Conservation (phyloP, 2,888 invertebrate genomes). For the Biston betularia region DNA sequence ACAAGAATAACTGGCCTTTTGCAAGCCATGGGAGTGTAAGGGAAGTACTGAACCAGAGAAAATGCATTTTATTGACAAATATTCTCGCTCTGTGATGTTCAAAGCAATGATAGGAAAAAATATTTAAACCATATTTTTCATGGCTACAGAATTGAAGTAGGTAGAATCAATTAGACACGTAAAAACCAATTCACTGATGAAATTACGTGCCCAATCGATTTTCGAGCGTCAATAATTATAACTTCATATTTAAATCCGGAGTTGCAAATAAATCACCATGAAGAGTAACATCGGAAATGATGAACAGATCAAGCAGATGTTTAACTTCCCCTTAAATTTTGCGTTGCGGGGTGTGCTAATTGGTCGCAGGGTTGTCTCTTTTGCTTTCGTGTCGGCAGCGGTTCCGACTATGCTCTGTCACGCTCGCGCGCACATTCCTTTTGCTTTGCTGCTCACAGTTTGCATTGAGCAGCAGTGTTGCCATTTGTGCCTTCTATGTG, state of each 20-base stretch:
- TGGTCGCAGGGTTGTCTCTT: conserved; percentile 61
- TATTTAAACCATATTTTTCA: too few species aligned
- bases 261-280: conserved; percentile 24
- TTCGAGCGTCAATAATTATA: conserved; percentile 24
- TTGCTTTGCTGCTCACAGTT: conserved; percentile 27
- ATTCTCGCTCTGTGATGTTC: too few species aligned
- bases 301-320: conserved; percentile 62
- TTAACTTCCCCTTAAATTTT: conserved; percentile 65
- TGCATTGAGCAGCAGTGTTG: not conserved
- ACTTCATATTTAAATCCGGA: conserved; percentile 16
- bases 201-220: conserved; percentile 40
- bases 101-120: too few species aligned
- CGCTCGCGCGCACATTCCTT: conserved; percentile 62
- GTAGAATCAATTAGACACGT: conserved; percentile 21
- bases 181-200: conserved; percentile 32
- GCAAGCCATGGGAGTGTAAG: too few species aligned
- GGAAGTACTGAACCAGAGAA: too few species aligned
- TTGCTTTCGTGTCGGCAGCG: conserved; percentile 35
- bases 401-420: conserved; percentile 51
- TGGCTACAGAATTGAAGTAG: conserved; percentile 25
- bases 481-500: too few species aligned
- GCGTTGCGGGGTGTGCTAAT: conserved; percentile 61
- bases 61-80: too few species aligned
- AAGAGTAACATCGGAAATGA: conserved; percentile 35
- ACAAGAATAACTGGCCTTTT: too few species aligned